Evolutionary conservation across 2,113 vertebrate genomes (phyloP), one percentile per base, ranked within the genome.

Genomic region (Hemibates koningsi): DNA sequence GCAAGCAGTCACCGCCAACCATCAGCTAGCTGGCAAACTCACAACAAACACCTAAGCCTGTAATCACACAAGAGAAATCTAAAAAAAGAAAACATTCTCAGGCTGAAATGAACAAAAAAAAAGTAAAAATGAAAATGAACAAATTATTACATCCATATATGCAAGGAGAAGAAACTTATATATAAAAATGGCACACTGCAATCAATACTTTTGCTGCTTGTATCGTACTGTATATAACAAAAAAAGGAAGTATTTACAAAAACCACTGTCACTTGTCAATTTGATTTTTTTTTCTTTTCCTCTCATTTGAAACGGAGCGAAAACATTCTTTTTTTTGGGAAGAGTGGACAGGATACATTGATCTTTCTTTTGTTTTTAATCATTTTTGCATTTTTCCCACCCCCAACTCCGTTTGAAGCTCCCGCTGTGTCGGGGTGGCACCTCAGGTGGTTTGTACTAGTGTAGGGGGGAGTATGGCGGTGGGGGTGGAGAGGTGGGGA

Each of bases 171-270:
- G 84, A 83, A 95, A 96, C 95, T 82, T 61, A 95, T 89, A 94
- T 94, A 91, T 94, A 95, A 96, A 96, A 96, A 96, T 96, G 95
- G 94, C 95, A 96, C 96, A 96, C 95, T 93, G 95, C 95, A 96
- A 96, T 96, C 95, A 96, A 96, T 96, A 96, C 95, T 96, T 95
- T 92, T 95, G 93, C 94, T 95, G 93, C 94, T 94, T 93, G 93
- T 92, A 92, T 96, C 52, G 82, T 92, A 93, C 93, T 93, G 95
- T 96, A 95, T 95, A 96, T 96, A 96, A 96, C 95, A 96, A 96
- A 96, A 94, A 94, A 96, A 97, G 95, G 82, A 96, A 96, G 95
- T 96, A 96, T 97, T 96, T 97, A 97, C 96, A 97, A 92, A 96
- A 95, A 95, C 91, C 95, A 95, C 94, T 94, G 91, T 94, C 88